A percentile compares a stretch with the other conserved stretches of the same genome.
Evolutionary conservation across 2,888 invertebrate genomes (phyloP).

Genomic region (Cremastobaeus sp.): DNA sequence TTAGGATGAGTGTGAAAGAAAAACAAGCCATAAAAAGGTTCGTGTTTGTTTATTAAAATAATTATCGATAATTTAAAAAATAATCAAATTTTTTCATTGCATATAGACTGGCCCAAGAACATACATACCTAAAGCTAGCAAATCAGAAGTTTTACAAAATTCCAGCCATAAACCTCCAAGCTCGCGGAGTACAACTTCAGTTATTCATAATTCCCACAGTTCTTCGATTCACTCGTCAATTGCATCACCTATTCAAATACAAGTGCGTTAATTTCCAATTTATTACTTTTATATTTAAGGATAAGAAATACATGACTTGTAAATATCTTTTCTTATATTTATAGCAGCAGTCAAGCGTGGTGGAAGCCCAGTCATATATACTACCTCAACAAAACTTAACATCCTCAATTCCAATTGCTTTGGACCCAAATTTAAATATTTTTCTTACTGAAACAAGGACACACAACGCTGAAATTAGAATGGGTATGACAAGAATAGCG

Average conservation of each 20-base stretch:
- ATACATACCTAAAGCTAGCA: too few species aligned
- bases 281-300: not conserved
- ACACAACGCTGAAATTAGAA: constrained; percentile 83
- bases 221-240: constrained; percentile 53
- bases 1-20: not conserved
- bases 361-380: constrained; percentile 70
- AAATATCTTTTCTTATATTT: not conserved
- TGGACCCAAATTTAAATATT: constrained; percentile 79
- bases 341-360: too few species aligned
- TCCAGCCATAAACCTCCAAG: constrained; percentile 48
- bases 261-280: constrained; percentile 45
- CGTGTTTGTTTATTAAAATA: too few species aligned
- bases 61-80: too few species aligned
- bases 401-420: constrained; percentile 67
- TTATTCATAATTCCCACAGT: constrained; percentile 50
- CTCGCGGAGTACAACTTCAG: constrained; percentile 45
- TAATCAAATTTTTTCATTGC: too few species aligned
- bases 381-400: constrained; percentile 65
- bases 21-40: too few species aligned
- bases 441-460: constrained; percentile 82
- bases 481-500: constrained; percentile 82
- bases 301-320: not conserved
- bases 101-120: too few species aligned
- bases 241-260: constrained; percentile 57
- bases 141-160: constrained; percentile 25